Evolutionary conservation across 2,888 invertebrate species (phyloP).

Genomic region (Philereme vetulata): DNA sequence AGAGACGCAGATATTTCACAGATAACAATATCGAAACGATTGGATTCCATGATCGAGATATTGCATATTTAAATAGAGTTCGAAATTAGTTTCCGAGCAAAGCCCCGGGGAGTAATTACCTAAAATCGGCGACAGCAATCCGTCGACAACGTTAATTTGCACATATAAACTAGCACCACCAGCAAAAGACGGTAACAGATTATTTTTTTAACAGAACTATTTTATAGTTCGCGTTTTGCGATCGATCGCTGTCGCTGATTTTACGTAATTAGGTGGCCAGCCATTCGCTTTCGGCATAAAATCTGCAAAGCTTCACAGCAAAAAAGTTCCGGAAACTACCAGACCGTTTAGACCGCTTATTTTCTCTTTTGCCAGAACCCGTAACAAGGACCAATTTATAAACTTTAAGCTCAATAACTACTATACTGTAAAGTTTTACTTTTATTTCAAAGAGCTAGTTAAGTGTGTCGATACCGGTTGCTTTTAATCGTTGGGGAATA

Average conservation of each 20-base stretch:
- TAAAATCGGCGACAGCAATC: too few relatives aligned
- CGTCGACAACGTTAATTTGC: too few relatives aligned
- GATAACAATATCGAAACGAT: constrained; percentile 5
- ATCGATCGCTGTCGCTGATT: too few relatives aligned
- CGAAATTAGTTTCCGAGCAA: constrained; percentile 38
- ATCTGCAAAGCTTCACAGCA: constrained; percentile 29
- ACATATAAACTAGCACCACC: too few relatives aligned
- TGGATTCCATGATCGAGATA: constrained; percentile 10
- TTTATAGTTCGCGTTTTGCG: too few relatives aligned
- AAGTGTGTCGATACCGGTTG: constrained; percentile 35
- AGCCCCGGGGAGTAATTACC: constrained; percentile 21
- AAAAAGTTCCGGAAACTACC: constrained; percentile 38
- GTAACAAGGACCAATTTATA: constrained; percentile 33
- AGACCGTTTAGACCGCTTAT: constrained; percentile 34
- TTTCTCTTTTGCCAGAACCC: constrained; percentile 30
- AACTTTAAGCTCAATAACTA: constrained; percentile 24
- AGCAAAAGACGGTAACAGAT: too few relatives aligned
- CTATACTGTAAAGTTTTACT: constrained; percentile 25
- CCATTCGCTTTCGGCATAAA: constrained; percentile 35
- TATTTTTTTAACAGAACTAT: too few relatives aligned
- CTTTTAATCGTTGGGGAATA: constrained; percentile 33
- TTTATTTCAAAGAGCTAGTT: constrained; percentile 26
- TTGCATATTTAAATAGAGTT: constrained; percentile 37
- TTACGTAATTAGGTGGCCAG: too few relatives aligned
- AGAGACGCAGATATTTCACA: background rate